phyloP scores from a whole-genome alignment of 2,797 vertebrate species.

The Lutjanus argentimaculatus region DNA sequence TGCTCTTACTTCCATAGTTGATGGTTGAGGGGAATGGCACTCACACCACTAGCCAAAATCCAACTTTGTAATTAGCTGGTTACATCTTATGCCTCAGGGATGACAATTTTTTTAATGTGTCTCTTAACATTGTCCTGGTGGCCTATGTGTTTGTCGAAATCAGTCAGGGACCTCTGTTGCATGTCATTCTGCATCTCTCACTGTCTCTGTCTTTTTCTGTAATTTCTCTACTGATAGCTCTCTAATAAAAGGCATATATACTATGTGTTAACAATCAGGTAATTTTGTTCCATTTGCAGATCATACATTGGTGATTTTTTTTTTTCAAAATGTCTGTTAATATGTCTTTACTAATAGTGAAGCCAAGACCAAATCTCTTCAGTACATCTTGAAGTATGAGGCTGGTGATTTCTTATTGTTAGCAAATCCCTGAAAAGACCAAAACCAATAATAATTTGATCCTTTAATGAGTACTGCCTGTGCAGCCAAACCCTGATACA shows the following conservation, averaged over 20 bases:
- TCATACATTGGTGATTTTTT: not conserved
- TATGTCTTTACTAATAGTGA: not conserved
- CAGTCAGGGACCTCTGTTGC: not conserved
- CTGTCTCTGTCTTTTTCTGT: not conserved
- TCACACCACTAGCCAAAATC: not conserved
- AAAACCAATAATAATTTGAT: constrained; percentile 14
- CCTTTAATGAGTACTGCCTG: constrained; percentile 1
- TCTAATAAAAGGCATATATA: not conserved
- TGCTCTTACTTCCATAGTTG: too few relatives aligned
- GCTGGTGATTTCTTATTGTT: constrained; percentile 1
- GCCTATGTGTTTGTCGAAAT: not conserved
- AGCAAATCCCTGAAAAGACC: not conserved
- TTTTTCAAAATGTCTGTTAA: not conserved
- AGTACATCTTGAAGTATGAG: not conserved
- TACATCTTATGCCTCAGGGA: not conserved
- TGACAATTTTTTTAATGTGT: too few relatives aligned
- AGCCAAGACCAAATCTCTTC: not conserved
- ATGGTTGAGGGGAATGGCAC: not conserved
- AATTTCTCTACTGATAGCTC: not conserved
- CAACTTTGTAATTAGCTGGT: not conserved
- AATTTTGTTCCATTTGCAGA: not conserved
- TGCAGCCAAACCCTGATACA: not conserved
- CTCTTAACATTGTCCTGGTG: not conserved
- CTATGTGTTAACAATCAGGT: not conserved
- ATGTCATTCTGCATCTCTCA: not conserved